Conservation (phyloP, 2,797 vertebrate species). For the Psittacula derbiana region DNA sequence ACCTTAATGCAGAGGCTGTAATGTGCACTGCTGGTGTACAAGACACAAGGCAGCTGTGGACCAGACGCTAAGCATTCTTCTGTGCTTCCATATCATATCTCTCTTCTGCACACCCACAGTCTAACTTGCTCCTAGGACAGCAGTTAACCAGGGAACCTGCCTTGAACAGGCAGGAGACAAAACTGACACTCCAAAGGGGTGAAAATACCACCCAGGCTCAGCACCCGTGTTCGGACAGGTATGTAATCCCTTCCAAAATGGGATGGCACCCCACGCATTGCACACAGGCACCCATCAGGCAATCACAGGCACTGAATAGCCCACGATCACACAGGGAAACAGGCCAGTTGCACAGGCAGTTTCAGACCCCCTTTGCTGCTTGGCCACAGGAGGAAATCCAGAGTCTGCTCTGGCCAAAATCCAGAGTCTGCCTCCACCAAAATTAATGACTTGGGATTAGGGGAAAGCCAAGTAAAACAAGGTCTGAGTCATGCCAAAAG, state of each 20-base stretch:
- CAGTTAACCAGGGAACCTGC: neutral
- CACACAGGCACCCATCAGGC: neutral
- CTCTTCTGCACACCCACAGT: neutral
- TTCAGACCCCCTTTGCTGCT: neutral
- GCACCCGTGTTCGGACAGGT: neutral
- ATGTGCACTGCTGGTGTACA: accelerated
- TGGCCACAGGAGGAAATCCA: neutral
- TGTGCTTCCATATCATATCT: neutral
- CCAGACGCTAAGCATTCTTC: neutral
- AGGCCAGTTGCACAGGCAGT: neutral
- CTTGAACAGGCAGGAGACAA: neutral
- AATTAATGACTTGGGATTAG: neutral
- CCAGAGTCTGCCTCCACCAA: neutral
- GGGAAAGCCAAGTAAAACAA: constrained; percentile 36
- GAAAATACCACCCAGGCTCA: neutral
- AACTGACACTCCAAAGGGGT: neutral
- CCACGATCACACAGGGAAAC: accelerated
- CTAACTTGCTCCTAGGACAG: neutral
- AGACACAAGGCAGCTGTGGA: neutral
- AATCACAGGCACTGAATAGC: neutral
- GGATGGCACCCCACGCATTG: neutral
- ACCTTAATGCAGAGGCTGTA: neutral
- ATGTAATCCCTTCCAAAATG: neutral
- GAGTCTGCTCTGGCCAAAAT: neutral
- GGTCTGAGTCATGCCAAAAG: neutral